phyloP scores from a whole-genome alignment of 2,888 invertebrate genomes.

The Lottia gigantea region DNA sequence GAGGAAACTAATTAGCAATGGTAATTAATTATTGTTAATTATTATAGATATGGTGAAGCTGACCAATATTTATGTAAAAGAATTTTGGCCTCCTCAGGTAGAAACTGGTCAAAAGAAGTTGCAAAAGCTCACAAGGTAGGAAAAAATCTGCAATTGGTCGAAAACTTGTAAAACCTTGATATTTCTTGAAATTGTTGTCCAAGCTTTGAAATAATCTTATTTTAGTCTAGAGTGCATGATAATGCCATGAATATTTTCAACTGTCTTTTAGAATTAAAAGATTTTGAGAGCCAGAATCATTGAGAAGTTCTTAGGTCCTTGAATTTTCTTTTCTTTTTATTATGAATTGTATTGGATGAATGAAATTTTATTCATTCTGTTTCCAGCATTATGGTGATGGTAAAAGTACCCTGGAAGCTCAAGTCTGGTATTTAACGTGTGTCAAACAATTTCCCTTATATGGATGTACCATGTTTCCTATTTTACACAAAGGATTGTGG shows the following conservation, averaged over 20 bases:
- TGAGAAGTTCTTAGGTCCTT: no score
- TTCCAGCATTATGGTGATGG: constrained; percentile 83
- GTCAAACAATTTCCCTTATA: constrained; percentile 97
- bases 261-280: no score
- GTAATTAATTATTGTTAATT: background rate
- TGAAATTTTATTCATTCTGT: background rate
- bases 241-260: no score
- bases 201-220: no score
- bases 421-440: constrained; percentile 91
- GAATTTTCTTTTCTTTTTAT: no score
- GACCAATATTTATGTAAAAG: constrained; percentile 79
- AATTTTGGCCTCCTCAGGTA: constrained; percentile 57
- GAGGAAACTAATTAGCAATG: no score
- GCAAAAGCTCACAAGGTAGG: constrained; percentile 67
- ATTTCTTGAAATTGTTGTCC: no score
- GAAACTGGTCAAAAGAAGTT: constrained; percentile 67
- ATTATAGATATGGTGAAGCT: constrained; percentile 81
- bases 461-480: constrained; percentile 87
- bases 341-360: background rate
- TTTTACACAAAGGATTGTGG: constrained; percentile 94
- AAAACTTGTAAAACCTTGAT: no score
- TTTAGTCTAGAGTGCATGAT: no score
- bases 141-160: no score
- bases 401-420: constrained; percentile 88
- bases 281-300: no score